Percentiles rank a stretch among this genome's conserved stretches.
phyloP scores from a whole-genome alignment of 2,797 vertebrate species.

The Liasis olivaceus region DNA sequence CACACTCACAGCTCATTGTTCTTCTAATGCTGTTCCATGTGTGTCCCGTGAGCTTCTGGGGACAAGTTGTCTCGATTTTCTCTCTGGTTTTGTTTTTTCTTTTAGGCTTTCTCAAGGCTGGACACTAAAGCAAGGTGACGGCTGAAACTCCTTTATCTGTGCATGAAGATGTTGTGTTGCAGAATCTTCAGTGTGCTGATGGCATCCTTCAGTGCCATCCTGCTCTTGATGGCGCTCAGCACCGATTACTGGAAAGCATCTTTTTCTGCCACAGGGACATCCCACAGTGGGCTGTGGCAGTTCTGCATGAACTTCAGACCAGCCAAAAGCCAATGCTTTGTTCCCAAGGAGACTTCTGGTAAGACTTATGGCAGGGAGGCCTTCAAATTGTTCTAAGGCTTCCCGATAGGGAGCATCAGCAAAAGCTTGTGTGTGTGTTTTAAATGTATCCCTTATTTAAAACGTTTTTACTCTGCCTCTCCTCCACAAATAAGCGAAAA shows the following conservation, averaged over 20 bases:
- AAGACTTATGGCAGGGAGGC: background rate
- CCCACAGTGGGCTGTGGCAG: slow-evolving; percentile 18
- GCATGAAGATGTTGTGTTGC: background rate
- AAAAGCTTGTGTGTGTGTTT: background rate
- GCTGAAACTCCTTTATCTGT: background rate
- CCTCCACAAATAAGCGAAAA: too few relatives aligned
- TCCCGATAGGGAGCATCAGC: background rate
- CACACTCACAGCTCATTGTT: too few relatives aligned
- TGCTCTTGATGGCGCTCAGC: background rate
- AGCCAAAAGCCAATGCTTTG: background rate
- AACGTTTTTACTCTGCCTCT: too few relatives aligned
- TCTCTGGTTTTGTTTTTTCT: background rate
- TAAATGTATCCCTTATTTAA: background rate
- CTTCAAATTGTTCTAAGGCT: background rate
- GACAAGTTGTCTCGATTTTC: background rate
- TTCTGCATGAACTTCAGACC: background rate
- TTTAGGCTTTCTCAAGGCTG: too few relatives aligned
- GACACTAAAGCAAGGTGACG: background rate
- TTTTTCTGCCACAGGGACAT: accelerated
- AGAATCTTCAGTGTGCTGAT: background rate
- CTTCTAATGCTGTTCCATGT: background rate
- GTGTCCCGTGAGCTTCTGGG: background rate
- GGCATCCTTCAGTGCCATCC: background rate
- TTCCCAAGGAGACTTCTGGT: background rate
- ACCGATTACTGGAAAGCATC: slow-evolving; percentile 19